phyloP scores from a whole-genome alignment of 2,888 invertebrate genomes.

The Conops quadrifasciatus region DNA sequence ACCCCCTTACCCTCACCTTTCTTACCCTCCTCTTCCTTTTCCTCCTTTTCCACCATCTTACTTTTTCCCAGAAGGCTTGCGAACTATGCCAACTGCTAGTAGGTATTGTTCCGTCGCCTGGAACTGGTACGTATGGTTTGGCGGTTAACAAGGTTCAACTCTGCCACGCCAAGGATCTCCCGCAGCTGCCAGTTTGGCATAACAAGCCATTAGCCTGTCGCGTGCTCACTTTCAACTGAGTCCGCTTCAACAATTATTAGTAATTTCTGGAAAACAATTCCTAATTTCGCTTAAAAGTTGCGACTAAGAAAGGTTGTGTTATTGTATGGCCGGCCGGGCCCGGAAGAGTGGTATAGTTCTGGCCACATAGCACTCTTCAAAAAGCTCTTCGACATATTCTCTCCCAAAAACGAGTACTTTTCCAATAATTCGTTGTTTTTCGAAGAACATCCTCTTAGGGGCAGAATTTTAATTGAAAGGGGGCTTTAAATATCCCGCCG shows the following conservation, averaged over 20 bases:
- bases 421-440: too few relatives aligned
- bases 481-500: too few relatives aligned
- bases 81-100: conserved; percentile 47
- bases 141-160: neutral
- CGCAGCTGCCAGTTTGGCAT: conserved; percentile 36
- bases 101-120: conserved; percentile 30
- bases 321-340: too few relatives aligned
- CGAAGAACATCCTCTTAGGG: too few relatives aligned
- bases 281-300: too few relatives aligned
- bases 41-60: neutral
- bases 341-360: too few relatives aligned
- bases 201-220: conserved; percentile 42
- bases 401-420: too few relatives aligned
- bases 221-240: conserved; percentile 43
- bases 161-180: neutral
- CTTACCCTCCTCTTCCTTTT: too few relatives aligned
- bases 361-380: too few relatives aligned
- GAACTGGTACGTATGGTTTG: neutral
- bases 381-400: too few relatives aligned
- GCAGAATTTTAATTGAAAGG: too few relatives aligned
- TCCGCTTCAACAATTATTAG: conserved; percentile 41
- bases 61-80: conserved; percentile 42
- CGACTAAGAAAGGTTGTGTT: too few relatives aligned
- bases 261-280: conserved; percentile 3
- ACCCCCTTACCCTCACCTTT: neutral